Evolutionary conservation across 2,113 vertebrate species (phyloP).

Genomic region (Natator depressus): DNA sequence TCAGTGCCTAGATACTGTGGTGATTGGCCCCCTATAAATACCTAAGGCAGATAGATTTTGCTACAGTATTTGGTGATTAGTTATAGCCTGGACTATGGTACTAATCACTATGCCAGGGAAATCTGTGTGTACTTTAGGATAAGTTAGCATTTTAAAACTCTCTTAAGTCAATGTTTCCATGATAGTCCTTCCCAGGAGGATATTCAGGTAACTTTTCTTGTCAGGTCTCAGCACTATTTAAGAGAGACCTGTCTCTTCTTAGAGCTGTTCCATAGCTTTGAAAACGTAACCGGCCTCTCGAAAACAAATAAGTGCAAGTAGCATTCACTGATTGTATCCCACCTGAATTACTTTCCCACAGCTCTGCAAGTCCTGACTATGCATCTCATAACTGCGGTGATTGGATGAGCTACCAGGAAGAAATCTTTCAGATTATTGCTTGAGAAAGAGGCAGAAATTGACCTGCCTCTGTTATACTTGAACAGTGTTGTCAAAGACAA

Average conservation of each 20-base stretch:
- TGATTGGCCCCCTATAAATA: too few relatives aligned
- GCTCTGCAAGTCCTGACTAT: background rate
- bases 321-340: accelerated
- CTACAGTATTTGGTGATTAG: background rate
- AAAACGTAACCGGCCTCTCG: background rate
- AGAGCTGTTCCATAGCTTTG: background rate
- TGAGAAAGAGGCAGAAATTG: background rate
- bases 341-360: background rate
- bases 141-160: background rate
- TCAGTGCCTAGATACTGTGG: background rate
- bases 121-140: background rate
- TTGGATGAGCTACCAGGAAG: background rate
- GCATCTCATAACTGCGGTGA: conserved; percentile 3
- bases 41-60: background rate
- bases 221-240: background rate
- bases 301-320: background rate
- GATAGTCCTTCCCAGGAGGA: background rate
- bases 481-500: background rate
- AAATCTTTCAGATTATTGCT: background rate
- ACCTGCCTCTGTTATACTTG: background rate
- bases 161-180: background rate
- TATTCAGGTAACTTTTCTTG: background rate
- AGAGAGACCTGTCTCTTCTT: background rate
- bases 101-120: background rate
- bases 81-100: background rate